Evolutionary conservation across 2,113 vertebrate genomes (phyloP), one percentile per base, ranked within the genome.

Genomic region (Sebastes fasciatus): DNA sequence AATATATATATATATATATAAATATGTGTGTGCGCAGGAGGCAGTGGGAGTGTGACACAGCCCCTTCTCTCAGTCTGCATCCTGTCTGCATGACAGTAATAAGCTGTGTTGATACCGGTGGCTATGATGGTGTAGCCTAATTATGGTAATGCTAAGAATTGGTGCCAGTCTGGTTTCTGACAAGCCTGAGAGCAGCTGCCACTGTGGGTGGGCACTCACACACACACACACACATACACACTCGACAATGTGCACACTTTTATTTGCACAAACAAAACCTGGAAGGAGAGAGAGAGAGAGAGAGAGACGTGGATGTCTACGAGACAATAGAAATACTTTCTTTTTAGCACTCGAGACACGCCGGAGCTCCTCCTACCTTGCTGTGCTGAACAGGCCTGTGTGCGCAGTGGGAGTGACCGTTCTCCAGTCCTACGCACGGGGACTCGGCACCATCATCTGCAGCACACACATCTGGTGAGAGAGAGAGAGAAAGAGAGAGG

Each of bases 331-430:
- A 68, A 79, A 79, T 5, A 60, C 68, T 48, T 62, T 75, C 9
- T 58, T 46, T 19, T 0, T 21, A 4, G 1, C 40, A 55, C 8
- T 55, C 49, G 34, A 42, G 8, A 66, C 42, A 16, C 17, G 14
- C 26, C 17, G 4, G 2, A 12, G 54, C 65, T 26, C 79, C 48
- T 73, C 93, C 87, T 93, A 95, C 95, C 95, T 95, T 94, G 90
- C 94, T 95, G 91, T 93, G 93, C 75, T 94, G 94, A 61, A 94
- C 91, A 11, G 91, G 84, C 86, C 91, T 90, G 83, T 89, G 93
- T 85, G 83, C 60, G 45, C 82, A 86, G 84, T 78, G 91, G 57
- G 85, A 80, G 80, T 74, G 90, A 88, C 80, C 84, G n/a, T 82
- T 82, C 82, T 94, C 88, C 82, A 83, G 66, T 73, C 85, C 86